Conservation (phyloP, 2,797 vertebrate genomes). For the Pristis pectinata region DNA sequence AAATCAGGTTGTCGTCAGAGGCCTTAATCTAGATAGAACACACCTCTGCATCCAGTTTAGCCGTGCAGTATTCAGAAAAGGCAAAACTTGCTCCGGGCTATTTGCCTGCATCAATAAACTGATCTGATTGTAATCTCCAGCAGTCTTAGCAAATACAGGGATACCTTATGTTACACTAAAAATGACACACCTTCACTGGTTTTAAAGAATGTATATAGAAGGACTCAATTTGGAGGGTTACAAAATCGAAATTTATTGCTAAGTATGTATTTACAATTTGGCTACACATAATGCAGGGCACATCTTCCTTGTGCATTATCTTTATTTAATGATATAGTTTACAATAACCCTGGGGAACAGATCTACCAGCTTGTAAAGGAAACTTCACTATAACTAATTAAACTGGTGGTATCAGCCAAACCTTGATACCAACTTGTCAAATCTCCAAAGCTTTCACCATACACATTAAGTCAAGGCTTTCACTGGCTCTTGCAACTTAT, state of each 20-base stretch:
- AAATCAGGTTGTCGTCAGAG: not conserved
- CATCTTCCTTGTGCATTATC: not conserved
- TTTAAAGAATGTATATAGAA: not conserved
- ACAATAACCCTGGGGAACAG: not conserved
- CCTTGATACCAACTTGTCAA: constrained; percentile 43
- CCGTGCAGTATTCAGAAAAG: not conserved
- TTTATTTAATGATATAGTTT: not conserved
- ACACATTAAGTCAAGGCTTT: constrained; percentile 44
- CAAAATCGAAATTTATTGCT: not conserved
- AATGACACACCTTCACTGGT: not conserved
- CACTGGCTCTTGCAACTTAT: constrained; percentile 30
- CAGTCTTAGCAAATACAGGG: not conserved
- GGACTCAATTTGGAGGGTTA: not conserved
- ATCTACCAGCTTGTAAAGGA: constrained; percentile 47
- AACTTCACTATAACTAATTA: constrained; percentile 50
- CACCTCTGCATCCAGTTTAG: not conserved
- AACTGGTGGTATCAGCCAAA: constrained; percentile 45
- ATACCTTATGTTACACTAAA: not conserved
- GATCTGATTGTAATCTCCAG: not conserved
- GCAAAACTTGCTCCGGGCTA: not conserved
- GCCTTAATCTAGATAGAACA: not conserved
- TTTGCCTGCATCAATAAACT: not conserved
- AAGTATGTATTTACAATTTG: not conserved
- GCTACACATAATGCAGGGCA: not conserved
- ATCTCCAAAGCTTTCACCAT: constrained; percentile 39